These are phyloP conservation scores for Anolis apletophallus DNA, from an alignment of 2,797 vertebrate genomes.

Conservation along the genomic window DNA sequence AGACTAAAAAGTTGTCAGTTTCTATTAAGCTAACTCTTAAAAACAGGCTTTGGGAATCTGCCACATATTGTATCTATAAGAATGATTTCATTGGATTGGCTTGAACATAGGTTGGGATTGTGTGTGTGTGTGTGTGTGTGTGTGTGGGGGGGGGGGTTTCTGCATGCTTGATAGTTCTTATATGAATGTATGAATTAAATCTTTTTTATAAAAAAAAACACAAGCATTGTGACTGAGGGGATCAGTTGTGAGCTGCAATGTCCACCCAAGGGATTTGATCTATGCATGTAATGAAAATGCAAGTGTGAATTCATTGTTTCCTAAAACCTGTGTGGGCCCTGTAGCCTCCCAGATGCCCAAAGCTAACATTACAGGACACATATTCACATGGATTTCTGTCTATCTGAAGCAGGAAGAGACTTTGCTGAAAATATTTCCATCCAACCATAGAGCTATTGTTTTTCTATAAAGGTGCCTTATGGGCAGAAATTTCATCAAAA, in stretches of 20 bases:
- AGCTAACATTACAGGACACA: neutral
- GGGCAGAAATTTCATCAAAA: slow-evolving; percentile 35
- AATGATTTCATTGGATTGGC: neutral
- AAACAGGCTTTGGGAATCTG: neutral
- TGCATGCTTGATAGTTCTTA: neutral
- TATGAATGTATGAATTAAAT: neutral
- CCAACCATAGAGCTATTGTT: neutral
- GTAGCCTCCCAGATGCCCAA: neutral
- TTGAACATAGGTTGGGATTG: neutral
- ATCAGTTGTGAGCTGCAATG: neutral
- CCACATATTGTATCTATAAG: neutral
- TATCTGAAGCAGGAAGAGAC: slow-evolving; percentile 13
- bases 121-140: neutral
- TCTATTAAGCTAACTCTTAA: neutral
- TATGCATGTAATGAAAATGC: neutral
- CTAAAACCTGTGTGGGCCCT: neutral
- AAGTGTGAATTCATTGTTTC: neutral
- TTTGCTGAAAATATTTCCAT: slow-evolving; percentile 16
- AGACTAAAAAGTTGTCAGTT: neutral
- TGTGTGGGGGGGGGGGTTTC: too few relatives aligned
- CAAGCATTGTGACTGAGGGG: neutral
- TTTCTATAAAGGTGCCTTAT: slow-evolving; percentile 7
- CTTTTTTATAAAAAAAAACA: neutral
- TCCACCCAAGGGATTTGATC: neutral
- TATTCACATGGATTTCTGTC: slow-evolving; percentile 49